phyloP scores from a whole-genome alignment of 2,888 invertebrate species.

The Coleophora deauratella region DNA sequence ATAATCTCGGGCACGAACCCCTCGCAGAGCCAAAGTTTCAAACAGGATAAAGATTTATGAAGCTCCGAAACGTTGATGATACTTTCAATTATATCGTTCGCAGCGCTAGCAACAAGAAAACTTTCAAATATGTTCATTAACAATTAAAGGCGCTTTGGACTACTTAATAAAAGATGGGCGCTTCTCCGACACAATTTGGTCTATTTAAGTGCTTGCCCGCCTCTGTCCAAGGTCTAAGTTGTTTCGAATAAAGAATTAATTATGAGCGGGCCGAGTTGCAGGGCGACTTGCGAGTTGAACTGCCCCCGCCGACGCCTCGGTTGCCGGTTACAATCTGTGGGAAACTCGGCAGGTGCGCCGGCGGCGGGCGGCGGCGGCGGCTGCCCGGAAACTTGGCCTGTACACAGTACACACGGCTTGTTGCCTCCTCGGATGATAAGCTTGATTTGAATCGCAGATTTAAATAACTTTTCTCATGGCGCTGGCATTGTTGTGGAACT shows the following conservation, averaged over 20 bases:
- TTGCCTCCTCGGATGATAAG: slow-evolving; percentile 67
- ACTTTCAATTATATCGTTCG: slow-evolving; percentile 24
- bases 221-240: slow-evolving; percentile 61
- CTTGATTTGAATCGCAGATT: slow-evolving; percentile 71
- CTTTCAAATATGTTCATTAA: slow-evolving; percentile 57
- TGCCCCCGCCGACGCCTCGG: slow-evolving; percentile 2
- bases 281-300: slow-evolving; percentile 43
- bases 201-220: slow-evolving; percentile 67
- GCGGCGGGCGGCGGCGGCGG: slow-evolving; percentile 27
- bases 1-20: no score
- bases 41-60: neutral
- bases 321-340: slow-evolving; percentile 65
- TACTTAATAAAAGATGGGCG: slow-evolving; percentile 65
- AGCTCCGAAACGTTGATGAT: slow-evolving; percentile 10
- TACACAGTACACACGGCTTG: slow-evolving; percentile 55
- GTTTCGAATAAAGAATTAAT: slow-evolving; percentile 73
- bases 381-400: slow-evolving; percentile 46
- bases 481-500: neutral
- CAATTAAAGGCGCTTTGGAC: slow-evolving; percentile 61
- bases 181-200: slow-evolving; percentile 65
- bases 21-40: no score
- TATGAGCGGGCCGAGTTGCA: slow-evolving; percentile 63
- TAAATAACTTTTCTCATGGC: slow-evolving; percentile 35
- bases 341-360: slow-evolving; percentile 63
- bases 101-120: slow-evolving; percentile 24